A percentile compares a stretch with the other conserved stretches of the same genome.
phyloP scores from a whole-genome alignment of 2,797 vertebrate species.

The Siniperca scherzeri region DNA sequence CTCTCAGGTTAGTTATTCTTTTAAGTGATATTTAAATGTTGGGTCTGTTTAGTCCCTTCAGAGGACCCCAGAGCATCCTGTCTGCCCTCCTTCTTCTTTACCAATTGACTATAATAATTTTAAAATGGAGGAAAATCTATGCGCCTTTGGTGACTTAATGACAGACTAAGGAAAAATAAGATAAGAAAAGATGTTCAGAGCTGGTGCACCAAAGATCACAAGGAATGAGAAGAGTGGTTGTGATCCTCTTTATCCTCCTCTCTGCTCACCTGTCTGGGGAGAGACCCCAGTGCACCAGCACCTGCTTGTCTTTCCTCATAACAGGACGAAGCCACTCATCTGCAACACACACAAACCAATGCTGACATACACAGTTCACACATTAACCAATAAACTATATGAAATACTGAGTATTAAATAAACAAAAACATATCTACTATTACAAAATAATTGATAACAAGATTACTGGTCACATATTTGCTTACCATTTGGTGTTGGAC shows the following conservation, averaged over 20 bases:
- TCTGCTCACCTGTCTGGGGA: conserved; percentile 94
- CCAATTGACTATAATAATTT: neutral
- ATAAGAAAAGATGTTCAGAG: neutral
- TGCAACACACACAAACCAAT: conserved; percentile 77
- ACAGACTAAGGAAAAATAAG: neutral
- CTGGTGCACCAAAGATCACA: neutral
- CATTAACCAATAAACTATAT: neutral
- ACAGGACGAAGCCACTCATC: conserved; percentile 98
- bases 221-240: neutral
- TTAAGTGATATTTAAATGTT: too few relatives aligned
- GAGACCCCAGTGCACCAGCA: conserved; percentile 96
- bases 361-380: conserved; percentile 3
- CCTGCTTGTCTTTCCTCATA: conserved; percentile 96
- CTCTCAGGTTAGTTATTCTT: neutral
- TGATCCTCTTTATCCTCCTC: neutral
- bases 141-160: too few relatives aligned
- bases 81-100: neutral
- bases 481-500: neutral
- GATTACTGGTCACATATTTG: too few relatives aligned
- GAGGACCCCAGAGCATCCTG: neutral
- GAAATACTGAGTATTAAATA: neutral
- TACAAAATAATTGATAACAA: neutral
- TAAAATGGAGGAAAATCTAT: neutral
- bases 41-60: neutral
- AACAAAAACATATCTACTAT: neutral